phyloP scores from a whole-genome alignment of 2,888 invertebrate species.

The Sinotaia quadrata region DNA sequence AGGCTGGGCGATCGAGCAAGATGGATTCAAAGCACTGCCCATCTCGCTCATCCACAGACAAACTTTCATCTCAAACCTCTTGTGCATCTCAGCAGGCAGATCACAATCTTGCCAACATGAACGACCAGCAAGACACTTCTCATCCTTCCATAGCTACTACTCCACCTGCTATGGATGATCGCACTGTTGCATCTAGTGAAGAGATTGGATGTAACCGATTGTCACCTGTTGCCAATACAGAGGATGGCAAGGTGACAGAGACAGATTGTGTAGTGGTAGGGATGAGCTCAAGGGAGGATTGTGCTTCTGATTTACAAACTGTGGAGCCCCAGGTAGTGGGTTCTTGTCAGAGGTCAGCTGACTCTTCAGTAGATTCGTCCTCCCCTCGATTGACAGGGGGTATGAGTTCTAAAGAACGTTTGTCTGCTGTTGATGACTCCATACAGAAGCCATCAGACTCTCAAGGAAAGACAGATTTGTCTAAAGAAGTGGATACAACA shows the following conservation, averaged over 20 bases:
- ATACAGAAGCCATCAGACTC: not conserved
- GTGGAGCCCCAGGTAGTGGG: not conserved
- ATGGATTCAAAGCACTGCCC: constrained; percentile 41
- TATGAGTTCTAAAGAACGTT: constrained; percentile 18
- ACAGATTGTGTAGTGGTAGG: constrained; percentile 12
- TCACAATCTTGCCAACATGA: not conserved
- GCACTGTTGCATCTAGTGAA: constrained; percentile 14
- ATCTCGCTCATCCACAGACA: constrained; percentile 37
- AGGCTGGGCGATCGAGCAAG: constrained; percentile 20
- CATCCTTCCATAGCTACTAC: not conserved
- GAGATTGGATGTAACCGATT: constrained; percentile 13
- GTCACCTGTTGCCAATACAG: constrained; percentile 11
- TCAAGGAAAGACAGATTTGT: not conserved
- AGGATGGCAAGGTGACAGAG: constrained; percentile 6
- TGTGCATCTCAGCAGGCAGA: constrained; percentile 26
- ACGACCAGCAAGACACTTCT: constrained; percentile 15
- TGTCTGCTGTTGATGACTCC: not conserved
- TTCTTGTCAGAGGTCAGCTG: not conserved
- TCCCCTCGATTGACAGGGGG: not conserved
- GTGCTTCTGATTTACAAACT: constrained; percentile 11
- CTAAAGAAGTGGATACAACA: not conserved
- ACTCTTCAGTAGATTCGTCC: not conserved
- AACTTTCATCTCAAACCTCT: constrained; percentile 30
- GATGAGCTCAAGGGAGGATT: constrained; percentile 10
- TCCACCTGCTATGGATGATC: constrained; percentile 10